Percentiles rank a stretch among this genome's conserved stretches.
Conservation (phyloP, 1,140 invertebrate species). For the Xylocopa sonorina region DNA sequence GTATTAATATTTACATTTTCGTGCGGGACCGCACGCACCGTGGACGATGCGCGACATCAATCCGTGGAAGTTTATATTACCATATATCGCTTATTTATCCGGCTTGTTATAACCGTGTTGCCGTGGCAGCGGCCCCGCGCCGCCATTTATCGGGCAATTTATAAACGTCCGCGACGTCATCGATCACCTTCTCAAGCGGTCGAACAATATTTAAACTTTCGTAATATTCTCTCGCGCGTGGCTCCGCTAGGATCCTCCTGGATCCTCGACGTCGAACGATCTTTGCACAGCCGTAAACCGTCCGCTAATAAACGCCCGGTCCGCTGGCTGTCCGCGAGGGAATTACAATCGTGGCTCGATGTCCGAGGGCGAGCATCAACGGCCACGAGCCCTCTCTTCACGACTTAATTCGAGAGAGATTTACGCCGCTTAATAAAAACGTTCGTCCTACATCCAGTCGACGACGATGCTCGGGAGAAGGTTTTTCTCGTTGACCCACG, state of each 20-base stretch:
- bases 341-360: slow-evolving; percentile 25
- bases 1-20: no score
- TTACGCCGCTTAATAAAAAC: slow-evolving; percentile 37
- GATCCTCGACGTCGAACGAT: neutral
- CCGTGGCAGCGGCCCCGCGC: no score
- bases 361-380: neutral
- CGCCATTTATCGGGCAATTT: slow-evolving; percentile 20
- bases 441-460: neutral
- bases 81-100: neutral
- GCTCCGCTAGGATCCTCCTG: neutral
- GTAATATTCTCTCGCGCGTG: slow-evolving; percentile 7
- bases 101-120: neutral
- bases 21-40: no score
- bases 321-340: neutral
- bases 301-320: slow-evolving; percentile 13
- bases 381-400: neutral
- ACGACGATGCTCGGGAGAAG: neutral
- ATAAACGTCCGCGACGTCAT: slow-evolving; percentile 26
- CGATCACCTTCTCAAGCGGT: slow-evolving; percentile 9
- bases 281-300: slow-evolving; percentile 32
- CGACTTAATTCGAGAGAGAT: slow-evolving; percentile 31
- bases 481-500: slow-evolving; percentile 3
- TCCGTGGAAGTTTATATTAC: neutral
- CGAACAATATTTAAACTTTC: slow-evolving; percentile 36
- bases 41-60: neutral